A percentile compares a stretch with the other conserved stretches of the same genome.
phyloP scores from a whole-genome alignment of 2,888 invertebrate species.

The Aethes cnicana region DNA sequence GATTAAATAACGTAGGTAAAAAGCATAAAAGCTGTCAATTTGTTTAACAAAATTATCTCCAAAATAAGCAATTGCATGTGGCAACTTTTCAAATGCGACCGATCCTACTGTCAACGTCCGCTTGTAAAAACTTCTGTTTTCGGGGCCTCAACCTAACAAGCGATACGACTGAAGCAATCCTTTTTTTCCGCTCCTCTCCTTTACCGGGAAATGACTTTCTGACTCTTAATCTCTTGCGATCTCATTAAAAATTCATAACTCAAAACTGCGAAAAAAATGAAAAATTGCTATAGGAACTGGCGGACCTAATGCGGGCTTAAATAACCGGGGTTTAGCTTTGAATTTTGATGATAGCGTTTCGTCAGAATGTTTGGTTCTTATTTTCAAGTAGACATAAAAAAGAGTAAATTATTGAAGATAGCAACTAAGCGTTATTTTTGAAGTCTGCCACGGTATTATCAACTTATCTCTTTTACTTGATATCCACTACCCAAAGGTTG shows the following conservation, averaged over 20 bases:
- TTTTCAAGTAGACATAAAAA: neutral
- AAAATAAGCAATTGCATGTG: too few species aligned
- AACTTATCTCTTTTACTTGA: too few species aligned
- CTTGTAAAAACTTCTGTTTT: too few species aligned
- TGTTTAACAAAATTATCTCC: too few species aligned
- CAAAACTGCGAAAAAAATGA: constrained; percentile 80
- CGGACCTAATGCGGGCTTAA: constrained; percentile 12
- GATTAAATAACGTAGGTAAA: too few species aligned
- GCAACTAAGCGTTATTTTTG: too few species aligned
- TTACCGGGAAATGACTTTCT: constrained; percentile 83
- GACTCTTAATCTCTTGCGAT: constrained; percentile 83
- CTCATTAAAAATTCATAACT: constrained; percentile 85
- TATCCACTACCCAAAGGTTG: too few species aligned
- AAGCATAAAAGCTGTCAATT: too few species aligned
- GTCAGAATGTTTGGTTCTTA: neutral
- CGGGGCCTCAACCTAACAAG: constrained; percentile 64
- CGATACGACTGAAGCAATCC: constrained; percentile 67
- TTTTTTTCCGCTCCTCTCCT: constrained; percentile 73
- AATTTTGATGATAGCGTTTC: neutral
- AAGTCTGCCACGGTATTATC: too few species aligned
- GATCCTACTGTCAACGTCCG: too few species aligned
- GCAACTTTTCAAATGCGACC: too few species aligned
- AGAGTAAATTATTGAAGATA: too few species aligned
- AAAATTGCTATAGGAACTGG: constrained; percentile 60
- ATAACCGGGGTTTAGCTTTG: constrained; percentile 8